Base-by-base conservation (phyloP, 2,797 vertebrate genomes). In the Helicolenus hilgendorfi region DNA sequence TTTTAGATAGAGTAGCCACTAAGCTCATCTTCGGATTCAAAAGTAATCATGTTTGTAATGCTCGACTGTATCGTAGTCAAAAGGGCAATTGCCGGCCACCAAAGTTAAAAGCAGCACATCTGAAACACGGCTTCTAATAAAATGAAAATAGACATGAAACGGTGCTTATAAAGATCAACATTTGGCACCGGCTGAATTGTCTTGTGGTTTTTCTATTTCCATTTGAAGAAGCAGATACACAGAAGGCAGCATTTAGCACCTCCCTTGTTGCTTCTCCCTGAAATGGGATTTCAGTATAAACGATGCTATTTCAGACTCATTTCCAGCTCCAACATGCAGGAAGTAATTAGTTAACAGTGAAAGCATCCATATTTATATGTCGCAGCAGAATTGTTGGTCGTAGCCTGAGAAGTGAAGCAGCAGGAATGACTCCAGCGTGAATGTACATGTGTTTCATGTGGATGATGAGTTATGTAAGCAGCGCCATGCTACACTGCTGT, bases 401-500 rank as follows among this genome's bases (percentile, higher is more conserved):
- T 59, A 83, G 86, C 56, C 53, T 14, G 41, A 85, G 77, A 75
- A 75, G 79, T 36, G 81, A 86, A 85, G 88, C 89, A 87, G 87
- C 75, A 90, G 84, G 76, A 31, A 84, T 13, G 90, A 80, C 75
- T 85, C 67, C 11, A 49, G 92, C 80, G 86, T 86, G 91, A 89
- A 87, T 83, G 86, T 81, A 89, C 79, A 82, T 89, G 91, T 88
- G 91, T 84, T 92, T 87, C 69, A 87, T 84, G 89, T 80, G 91
- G 89, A 93, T 86, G 85, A 65, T 70, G 85, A 89, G 89, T 94
- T 95, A 92, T 71, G 91, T 95, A 94, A 96, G 93, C 88, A 71
- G 85, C 59, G 72, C 67, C 18, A 67, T 56, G 84, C 80, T 64
- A 58, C 65, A 41, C 56, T 84, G 68, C 87, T 76, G 83, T 82